These are phyloP conservation scores for Petrocephalus microphthalmus DNA, from an alignment of 2,113 vertebrate species.

Conservation along the genomic window DNA sequence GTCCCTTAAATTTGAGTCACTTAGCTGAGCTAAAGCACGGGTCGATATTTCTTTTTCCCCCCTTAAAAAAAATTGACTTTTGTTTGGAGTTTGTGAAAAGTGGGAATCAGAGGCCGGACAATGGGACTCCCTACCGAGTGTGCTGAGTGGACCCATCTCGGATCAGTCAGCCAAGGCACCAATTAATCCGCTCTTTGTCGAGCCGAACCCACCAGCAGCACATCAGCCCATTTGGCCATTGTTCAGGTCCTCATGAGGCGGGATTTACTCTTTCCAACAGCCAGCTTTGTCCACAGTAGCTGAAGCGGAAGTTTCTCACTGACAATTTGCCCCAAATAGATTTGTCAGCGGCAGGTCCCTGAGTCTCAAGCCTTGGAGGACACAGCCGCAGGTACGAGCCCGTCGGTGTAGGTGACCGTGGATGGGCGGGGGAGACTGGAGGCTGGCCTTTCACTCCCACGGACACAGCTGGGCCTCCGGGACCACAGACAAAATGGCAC, in stretches of 20 bases:
- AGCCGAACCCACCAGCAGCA: constrained; percentile 87
- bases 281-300: constrained; percentile 98
- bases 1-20: constrained; percentile 74
- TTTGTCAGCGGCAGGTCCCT: constrained; percentile 93
- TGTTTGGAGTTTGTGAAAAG: constrained; percentile 99
- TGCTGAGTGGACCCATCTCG: constrained; percentile 98
- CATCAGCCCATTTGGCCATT: constrained; percentile 97
- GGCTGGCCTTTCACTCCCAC: neutral
- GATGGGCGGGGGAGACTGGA: neutral
- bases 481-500: neutral
- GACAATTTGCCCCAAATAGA: constrained; percentile 99
- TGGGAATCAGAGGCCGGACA: constrained; percentile 99
- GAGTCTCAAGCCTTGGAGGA: constrained; percentile 24
- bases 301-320: constrained; percentile 99
- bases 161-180: constrained; percentile 98
- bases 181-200: constrained; percentile 99
- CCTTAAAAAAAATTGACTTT: constrained; percentile 88
- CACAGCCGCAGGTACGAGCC: constrained; percentile 17
- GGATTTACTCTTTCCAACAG: constrained; percentile 99
- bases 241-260: constrained; percentile 93
- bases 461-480: neutral
- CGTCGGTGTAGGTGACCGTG: constrained; percentile 36
- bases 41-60: constrained; percentile 66
- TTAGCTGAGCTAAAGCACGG: constrained; percentile 81
- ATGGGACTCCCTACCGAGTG: constrained; percentile 94